Evolutionary conservation across 2,888 invertebrate genomes (phyloP).

Genomic region (Craniophora ligustri): DNA sequence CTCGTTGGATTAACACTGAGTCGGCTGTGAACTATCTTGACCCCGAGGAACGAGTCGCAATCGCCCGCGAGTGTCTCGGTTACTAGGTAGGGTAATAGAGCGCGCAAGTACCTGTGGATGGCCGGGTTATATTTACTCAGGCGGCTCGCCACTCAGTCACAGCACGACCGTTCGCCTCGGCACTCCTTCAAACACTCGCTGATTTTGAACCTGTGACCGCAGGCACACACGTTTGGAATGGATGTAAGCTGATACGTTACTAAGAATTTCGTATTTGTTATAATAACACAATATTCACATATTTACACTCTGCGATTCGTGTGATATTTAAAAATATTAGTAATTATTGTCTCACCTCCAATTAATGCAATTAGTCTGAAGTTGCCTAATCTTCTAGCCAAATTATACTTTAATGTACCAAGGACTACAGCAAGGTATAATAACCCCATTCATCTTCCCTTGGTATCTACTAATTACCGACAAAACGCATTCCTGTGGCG

Average conservation of each 20-base stretch:
- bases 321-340: no score
- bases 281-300: constrained; percentile 2
- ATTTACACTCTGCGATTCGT: no score
- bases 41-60: constrained; percentile 61
- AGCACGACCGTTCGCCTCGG: constrained; percentile 71
- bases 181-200: constrained; percentile 67
- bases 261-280: constrained; percentile 16
- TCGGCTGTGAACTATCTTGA: constrained; percentile 75
- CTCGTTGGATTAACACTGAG: constrained; percentile 57
- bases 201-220: constrained; percentile 55
- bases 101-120: constrained; percentile 54
- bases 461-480: no score
- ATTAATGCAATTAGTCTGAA: no score
- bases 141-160: constrained; percentile 29
- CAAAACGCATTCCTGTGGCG: no score
- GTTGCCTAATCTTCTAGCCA: no score
- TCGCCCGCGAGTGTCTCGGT: constrained; percentile 54
- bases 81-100: constrained; percentile 67
- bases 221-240: constrained; percentile 37
- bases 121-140: constrained; percentile 29
- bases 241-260: constrained; percentile 23
- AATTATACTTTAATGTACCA: no score
- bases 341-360: no score
- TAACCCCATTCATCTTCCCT: no score
- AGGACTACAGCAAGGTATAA: no score